Base-by-base conservation (phyloP, 1,140 invertebrate genomes). In the Drosophila paulistorum region DNA sequence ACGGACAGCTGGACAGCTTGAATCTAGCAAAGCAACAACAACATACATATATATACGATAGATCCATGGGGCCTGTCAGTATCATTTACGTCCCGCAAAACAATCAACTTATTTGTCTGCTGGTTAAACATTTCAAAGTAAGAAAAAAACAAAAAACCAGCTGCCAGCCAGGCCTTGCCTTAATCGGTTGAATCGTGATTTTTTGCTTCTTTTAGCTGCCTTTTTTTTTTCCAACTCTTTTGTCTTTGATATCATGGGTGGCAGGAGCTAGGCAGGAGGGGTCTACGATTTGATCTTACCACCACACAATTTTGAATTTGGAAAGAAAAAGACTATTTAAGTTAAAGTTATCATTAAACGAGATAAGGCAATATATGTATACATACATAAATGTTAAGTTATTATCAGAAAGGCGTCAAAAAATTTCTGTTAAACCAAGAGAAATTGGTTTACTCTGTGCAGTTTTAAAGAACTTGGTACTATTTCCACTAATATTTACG, bases 91-190 rank as follows among this genome's bases (percentile, higher is more conserved):
- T 89, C 67, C 76, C 65, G 57, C 71, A 83, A 69, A 83, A 87
- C 86, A 85, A 86, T 86, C 79, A 82, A 71, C 82, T 82, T 86
- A 86, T 87, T 86, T 86, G 83, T 86, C 83, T 68, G 83, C 66
- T 65, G 60, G 65, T 67, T 68, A 79, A 85, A 82, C 82, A 80
- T 81, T 71, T 80, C 57, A 78, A 82, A 82, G 71, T 48, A 55
- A 7, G 30, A 30, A 30, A 30, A 30, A 30, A 30, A 30, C 5
- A 30, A 65, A 60, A 45, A 62, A 68, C 71, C 51, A 63, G 63
- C 62, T 71, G 68, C 73, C 71, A 75, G 71, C 65, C 64, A 63
- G 63, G 35, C 55, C 60, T 51, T 59, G 75, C 55, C 65, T 61
- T 51, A 63, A 45, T 76, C 45, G 60, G 66, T 59, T 60, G 74